These are phyloP conservation scores for Prionace glauca DNA, from an alignment of 2,797 vertebrate species.

Conservation along the genomic window DNA sequence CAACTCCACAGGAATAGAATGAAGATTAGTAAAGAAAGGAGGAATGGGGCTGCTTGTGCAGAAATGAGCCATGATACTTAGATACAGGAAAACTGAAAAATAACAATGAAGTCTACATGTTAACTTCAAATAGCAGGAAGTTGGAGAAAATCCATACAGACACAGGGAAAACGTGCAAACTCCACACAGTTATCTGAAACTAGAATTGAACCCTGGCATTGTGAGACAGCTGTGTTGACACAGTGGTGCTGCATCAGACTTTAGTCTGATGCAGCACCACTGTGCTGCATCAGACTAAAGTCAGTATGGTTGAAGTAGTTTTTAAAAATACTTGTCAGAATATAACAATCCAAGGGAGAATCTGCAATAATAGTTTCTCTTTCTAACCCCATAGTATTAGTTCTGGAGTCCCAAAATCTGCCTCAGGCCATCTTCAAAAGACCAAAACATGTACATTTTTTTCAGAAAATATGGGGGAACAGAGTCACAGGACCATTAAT, in stretches of 20 bases:
- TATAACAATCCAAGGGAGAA: not conserved
- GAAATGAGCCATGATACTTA: not conserved
- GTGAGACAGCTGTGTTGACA: too few species aligned
- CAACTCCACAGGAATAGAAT: not conserved
- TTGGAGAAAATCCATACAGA: too few species aligned
- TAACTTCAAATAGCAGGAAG: not conserved
- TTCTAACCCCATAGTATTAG: not conserved
- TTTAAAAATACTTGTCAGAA: not conserved
- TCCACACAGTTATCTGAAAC: too few species aligned
- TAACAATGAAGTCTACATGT: not conserved
- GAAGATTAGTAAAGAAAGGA: not conserved
- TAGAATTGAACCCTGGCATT: too few species aligned
- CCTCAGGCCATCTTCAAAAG: not conserved
- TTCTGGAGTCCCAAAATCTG: not conserved
- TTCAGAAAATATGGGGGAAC: too few species aligned
- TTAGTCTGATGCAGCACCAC: too few species aligned
- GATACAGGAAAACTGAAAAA: not conserved
- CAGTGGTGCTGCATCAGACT: not conserved
- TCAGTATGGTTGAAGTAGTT: not conserved
- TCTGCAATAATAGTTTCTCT: not conserved
- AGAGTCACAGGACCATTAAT: too few species aligned
- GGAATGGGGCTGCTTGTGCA: not conserved
- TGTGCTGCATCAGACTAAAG: not conserved
- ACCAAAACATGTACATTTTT: too few species aligned
- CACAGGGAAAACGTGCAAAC: too few species aligned